Base-by-base conservation (phyloP, 2,113 vertebrate species). In the Xiphophorus maculatus region DNA sequence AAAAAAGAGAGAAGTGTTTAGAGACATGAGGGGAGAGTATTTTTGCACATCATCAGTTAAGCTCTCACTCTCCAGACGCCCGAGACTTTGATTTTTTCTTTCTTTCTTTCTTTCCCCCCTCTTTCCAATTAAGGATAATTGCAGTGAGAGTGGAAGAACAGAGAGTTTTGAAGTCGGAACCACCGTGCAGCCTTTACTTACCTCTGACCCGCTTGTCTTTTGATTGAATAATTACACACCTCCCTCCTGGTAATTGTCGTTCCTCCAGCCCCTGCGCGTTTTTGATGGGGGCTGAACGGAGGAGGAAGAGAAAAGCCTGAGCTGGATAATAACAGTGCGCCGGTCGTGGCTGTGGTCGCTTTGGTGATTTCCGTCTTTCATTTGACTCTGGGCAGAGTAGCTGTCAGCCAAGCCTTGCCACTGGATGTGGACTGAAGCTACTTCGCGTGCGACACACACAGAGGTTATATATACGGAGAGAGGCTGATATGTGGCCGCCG, bases 211-310 rank as follows among this genome's bases (percentile, higher is more conserved):
- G 84, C 89, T 90, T 90, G 89, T 92, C 87, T 86, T 51, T 74
- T 63, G 80, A 90, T 94, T 91, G 86, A 94, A 93, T 94, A 94
- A 94, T 94, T 92, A 91, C 88, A 93, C 87, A 73, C 77, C 72
- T 76, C 84, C 84, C 73, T 93, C 89, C 80, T 90, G 90, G 88
- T 92, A 93, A 93, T 92, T 94, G 91, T 93, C 90, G 88, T 85
- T 28, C 88, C 87, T 88, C 64, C 64, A 89, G 80, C 64, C 79
- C 80, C 79, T 90, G 77, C 30, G 40, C 88, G 88, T 92, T 91
- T 37, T 92, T 92, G 90, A 89, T 88, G 85, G 85, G 51, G 76
- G 81, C 54, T 42, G 61, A 69, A 78, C 83, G 67, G 58, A 64
- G 72, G 67, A 80, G 85, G 77, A 76, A 88, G 84, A 84, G 81